phyloP scores from a whole-genome alignment of 30 jellyfish, hydroid and myxozoan species.

The Aurelia aurita region DNA sequence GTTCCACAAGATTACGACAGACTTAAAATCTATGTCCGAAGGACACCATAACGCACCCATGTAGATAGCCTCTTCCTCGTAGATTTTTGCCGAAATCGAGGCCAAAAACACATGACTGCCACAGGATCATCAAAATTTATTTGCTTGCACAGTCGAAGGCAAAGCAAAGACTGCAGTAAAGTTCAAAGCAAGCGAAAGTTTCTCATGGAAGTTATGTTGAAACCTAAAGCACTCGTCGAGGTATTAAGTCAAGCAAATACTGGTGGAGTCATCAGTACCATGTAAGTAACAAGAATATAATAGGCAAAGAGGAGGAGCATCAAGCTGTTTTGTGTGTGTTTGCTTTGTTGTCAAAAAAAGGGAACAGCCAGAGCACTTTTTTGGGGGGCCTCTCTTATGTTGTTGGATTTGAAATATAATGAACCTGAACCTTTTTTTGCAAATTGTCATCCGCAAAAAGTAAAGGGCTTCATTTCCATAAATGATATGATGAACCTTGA shows the following conservation, averaged over 20 bases:
- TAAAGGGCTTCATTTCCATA: too few species aligned
- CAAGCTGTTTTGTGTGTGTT: neutral
- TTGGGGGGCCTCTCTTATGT: too few species aligned
- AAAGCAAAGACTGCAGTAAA: too few species aligned
- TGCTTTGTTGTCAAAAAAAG: neutral
- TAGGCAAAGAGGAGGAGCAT: neutral
- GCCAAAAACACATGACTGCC: constrained; percentile 69
- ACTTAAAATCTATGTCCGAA: too few species aligned
- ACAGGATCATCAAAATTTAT: neutral
- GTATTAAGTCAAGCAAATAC: constrained; percentile 93
- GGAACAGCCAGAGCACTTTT: neutral
- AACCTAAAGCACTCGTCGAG: constrained; percentile 92
- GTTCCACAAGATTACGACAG: too few species aligned
- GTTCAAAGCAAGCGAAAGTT: too few species aligned
- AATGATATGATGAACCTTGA: too few species aligned
- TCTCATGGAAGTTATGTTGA: constrained; percentile 55
- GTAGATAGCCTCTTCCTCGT: neutral
- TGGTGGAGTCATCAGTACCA: constrained; percentile 94
- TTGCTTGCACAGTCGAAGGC: too few species aligned
- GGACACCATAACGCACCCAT: too few species aligned
- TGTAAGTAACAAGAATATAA: constrained; percentile 66
- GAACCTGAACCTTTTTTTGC: too few species aligned
- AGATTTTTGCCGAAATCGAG: neutral
- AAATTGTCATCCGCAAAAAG: too few species aligned
- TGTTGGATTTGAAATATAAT: too few species aligned